Base-by-base conservation (phyloP, 2,113 vertebrate genomes). In the Pheucticus melanocephalus region DNA sequence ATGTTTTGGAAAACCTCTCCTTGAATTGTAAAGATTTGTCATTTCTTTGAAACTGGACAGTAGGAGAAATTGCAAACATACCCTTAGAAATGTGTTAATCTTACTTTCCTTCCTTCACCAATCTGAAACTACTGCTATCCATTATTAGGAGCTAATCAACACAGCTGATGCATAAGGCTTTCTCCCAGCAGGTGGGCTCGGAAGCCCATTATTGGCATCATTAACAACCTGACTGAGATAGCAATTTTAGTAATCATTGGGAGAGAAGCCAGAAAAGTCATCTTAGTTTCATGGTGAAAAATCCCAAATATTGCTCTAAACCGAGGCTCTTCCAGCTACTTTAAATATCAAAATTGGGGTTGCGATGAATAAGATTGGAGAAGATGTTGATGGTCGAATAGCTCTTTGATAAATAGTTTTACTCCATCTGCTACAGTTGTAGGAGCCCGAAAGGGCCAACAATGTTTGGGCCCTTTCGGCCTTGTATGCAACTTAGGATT, bases 1-100 rank as follows among this genome's bases (percentile, higher is more conserved):
- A 68, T 80, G 88, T 91, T 95, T 81, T 87, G 88, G 87, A 90
- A 88, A 60, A 91, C 45, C 71, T 45, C 81, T 48, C 68, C 76
- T 79, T 35, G 28, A 39, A 51, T 77, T 86, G 47, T 59, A 59
- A 96, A 85, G 73, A 53, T 77, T 68, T 90, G 33, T n/a, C 18
- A 64, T 95, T 88, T 94, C 75, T 82, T 96, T 90, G 53, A 82
- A 35, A 89, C 27, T 24, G 42, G n/a, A 68, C 13, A 37, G 48
- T 19, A 94, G 71, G 11, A 95, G 56, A 92, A 96, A 90, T n/a
- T 54, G 11, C 48, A 85, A 17, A 82, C 80, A 13, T 77, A 81
- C 60, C 11, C 69, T 78, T 20, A 73, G 69, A 91, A 94, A 92
- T 24, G 33, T 87, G 53, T 59, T 92, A 86, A 72, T 72, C 51